phyloP scores from a whole-genome alignment of 1,140 invertebrate species.

The Campoletis sonorensis region DNA sequence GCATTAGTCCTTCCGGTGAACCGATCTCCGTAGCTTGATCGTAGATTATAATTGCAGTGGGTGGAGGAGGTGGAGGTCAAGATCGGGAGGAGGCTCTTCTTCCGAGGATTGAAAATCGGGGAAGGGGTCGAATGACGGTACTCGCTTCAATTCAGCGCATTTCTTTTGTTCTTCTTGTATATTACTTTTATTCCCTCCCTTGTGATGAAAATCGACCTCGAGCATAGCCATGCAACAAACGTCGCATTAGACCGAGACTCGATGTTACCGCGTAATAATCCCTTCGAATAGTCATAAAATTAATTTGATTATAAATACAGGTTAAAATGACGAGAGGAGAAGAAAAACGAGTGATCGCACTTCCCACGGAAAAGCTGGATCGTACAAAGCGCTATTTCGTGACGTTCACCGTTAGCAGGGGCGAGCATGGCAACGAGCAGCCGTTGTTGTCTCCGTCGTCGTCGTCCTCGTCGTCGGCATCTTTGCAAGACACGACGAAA shows the following conservation, averaged over 20 bases:
- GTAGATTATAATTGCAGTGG: conserved; percentile 76
- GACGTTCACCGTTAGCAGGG: conserved; percentile 89
- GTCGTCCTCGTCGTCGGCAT: too few species aligned
- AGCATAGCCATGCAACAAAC: too few species aligned
- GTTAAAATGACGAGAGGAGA: conserved; percentile 88
- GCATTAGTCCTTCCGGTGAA: conserved; percentile 49
- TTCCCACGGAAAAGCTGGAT: conserved; percentile 89
- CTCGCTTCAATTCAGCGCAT: too few species aligned
- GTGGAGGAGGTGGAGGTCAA: conserved; percentile 71
- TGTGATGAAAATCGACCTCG: too few species aligned
- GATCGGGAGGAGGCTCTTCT: conserved; percentile 70
- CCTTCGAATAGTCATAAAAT: too few species aligned
- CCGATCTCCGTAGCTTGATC: conserved; percentile 70
- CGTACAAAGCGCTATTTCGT: conserved; percentile 93
- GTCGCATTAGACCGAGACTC: too few species aligned
- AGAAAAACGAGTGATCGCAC: conserved; percentile 88
- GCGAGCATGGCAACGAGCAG: conserved; percentile 68
- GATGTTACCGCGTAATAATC: too few species aligned
- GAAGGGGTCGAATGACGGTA: conserved; percentile 74
- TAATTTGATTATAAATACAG: too few species aligned
- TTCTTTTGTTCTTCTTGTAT: too few species aligned
- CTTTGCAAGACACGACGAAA: conserved; percentile 14
- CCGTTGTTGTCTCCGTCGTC: neutral
- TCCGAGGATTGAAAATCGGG: conserved; percentile 74
- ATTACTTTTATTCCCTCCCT: too few species aligned